Percentiles rank a stretch among this genome's conserved stretches.
Evolutionary conservation across 2,888 invertebrate genomes (phyloP).

Genomic region (Alcis repandata): DNA sequence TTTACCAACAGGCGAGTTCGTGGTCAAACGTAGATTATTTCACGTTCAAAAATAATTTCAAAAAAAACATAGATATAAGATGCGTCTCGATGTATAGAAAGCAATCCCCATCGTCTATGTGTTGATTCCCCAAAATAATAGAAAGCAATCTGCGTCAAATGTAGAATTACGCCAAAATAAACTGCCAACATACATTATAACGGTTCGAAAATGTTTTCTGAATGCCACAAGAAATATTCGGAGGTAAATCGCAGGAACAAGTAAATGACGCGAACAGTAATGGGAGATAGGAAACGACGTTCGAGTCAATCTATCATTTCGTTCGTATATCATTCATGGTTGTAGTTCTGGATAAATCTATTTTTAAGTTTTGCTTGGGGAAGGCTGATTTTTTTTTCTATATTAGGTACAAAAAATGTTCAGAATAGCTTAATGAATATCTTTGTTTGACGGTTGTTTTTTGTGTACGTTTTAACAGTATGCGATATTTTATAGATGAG

Average conservation of each 20-base stretch:
- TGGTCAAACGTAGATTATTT: too few species aligned
- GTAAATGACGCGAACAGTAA: slow-evolving; percentile 34
- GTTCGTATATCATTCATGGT: slow-evolving; percentile 25
- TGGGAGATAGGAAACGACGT: slow-evolving; percentile 24
- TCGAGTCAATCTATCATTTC: slow-evolving; percentile 27
- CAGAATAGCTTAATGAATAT: too few species aligned
- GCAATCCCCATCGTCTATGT: too few species aligned
- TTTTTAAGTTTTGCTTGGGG: slow-evolving; percentile 3
- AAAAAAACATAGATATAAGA: too few species aligned
- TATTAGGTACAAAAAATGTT: too few species aligned
- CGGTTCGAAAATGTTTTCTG: slow-evolving; percentile 22
- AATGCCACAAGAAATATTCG: slow-evolving; percentile 25
- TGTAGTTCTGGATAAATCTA: slow-evolving; percentile 22
- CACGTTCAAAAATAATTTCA: too few species aligned
- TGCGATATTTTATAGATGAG: too few species aligned
- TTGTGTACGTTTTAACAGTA: too few species aligned
- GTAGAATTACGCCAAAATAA: slow-evolving; percentile 11
- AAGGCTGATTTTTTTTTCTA: neutral
- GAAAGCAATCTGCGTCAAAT: slow-evolving; percentile 2
- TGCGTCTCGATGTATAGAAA: too few species aligned
- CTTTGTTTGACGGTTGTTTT: too few species aligned
- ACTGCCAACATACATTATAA: slow-evolving; percentile 11
- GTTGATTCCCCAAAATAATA: slow-evolving; percentile 4
- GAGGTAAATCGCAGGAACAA: slow-evolving; percentile 32
- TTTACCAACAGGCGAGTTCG: too few species aligned